Evolutionary conservation across 2,797 vertebrate genomes (phyloP), one percentile per base, ranked within the genome.

Genomic region (Trachops cirrhosus): DNA sequence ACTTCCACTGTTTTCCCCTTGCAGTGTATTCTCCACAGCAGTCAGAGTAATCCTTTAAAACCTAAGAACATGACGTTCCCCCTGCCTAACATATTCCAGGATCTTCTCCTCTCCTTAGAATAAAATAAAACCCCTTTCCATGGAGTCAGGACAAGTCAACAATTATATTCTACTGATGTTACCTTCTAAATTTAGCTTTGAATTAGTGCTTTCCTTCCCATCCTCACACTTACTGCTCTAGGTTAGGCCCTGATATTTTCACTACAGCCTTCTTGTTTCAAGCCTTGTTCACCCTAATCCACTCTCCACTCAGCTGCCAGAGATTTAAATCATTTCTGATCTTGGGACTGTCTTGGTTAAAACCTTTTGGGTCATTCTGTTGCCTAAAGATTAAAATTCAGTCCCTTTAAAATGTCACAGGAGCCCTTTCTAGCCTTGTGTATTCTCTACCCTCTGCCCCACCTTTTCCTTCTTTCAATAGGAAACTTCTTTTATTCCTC

Each of bases 31-130:
- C 19, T 59, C 21, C 34, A 21, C 24, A 70, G 29, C 34, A 68
- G 34, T 77, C n/a, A 83, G 24, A 93, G 19, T 88, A 34, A 32
- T 70, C 44, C 50, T 89, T 93, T 94, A 92, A 84, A 95, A 73
- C 50, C 37, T 52, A 79, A 57, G 62, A 78, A 80, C 26, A 48
- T 77, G 54, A 78, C 3, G 32, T 9, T 89, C 14, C 32, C 44
- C 39, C 29, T 88, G 19, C n/a, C 64, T 52, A 84, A 68, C 86
- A 74, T 24, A 44, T 80, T 80, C 12, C 57, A 67, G 26, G 2
- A 26, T 75, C 82, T 92, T 96, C 71, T 64, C 64, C 24, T 91
- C 29, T 75, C 24, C 9, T 84, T 67, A 84, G 77, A 90, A 46
- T 89, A 85, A 91, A 46, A 79, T 73, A 34, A 64, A 86, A 62